Base-by-base conservation (phyloP, 92 coral and sea anemone species). In the Virgularia gustaviana region DNA sequence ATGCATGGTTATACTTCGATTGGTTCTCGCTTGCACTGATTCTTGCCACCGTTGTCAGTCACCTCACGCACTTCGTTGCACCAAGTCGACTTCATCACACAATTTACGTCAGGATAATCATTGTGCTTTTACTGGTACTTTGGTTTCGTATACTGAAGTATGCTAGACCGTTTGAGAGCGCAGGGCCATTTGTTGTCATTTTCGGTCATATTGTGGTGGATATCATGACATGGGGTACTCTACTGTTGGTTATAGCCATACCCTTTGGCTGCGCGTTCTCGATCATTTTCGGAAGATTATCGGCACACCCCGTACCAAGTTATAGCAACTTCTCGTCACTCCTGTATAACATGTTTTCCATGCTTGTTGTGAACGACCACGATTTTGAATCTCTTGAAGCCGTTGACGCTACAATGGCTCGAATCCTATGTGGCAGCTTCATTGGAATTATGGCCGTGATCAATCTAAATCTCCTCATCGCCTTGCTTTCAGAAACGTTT, bases 401-500 rank as follows among this genome's bases (percentile, higher is more conserved):
- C 5, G 58, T 33, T 6, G 58, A 52, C 2, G 8, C 28, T 20
- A 11, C 29, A 1, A 52, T 52, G 58, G 58, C 58, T 12, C 28
- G 58, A 2, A 12, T 52, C 13, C 28, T 52, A n/a, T 52, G 58
- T 20, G 29, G 58, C 13, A 52, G 28, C 30, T 52, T 52, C 30
- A 52, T 52, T 2, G 29, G 27, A 52, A 20, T 15, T 8, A 52
- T 20, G 27, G 58, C 58, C 3, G 28, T 52, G 2, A 20, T 52
- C 30, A 20, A 12, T 12, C 28, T 52, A 6, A 52, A 52, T 20
- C 2, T 52, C 3, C 58, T 52, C 8, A 52, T 52, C 28, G 58
- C 58, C 29, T 52, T 52, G 13, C 58, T 52, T 15, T 52, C 58
- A 33, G 58, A 52, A 22, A 52, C 58, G 3, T 52, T 52, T 52